phyloP scores from a whole-genome alignment of 2,113 vertebrate genomes.

The Oncorhynchus nerka region DNA sequence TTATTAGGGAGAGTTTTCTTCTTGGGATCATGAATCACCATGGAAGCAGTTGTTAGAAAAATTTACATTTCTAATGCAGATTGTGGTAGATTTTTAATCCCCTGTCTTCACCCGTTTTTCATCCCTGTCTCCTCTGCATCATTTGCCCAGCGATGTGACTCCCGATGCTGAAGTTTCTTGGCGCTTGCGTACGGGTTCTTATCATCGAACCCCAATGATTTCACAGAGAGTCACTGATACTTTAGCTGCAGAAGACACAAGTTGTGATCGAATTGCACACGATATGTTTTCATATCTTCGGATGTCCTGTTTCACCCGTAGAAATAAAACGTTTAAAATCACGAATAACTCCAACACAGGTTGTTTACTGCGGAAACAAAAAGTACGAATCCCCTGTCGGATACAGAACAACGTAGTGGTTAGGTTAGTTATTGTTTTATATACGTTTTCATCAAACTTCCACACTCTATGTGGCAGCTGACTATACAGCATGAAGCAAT shows the following conservation, averaged over 20 bases:
- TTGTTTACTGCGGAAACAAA: background rate
- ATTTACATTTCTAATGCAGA: too few relatives aligned
- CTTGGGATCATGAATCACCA: background rate
- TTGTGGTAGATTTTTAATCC: slow-evolving; percentile 4
- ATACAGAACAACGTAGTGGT: background rate
- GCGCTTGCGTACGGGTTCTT: background rate
- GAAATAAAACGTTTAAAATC: background rate
- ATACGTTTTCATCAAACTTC: background rate
- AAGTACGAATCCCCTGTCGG: background rate
- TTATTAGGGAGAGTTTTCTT: background rate
- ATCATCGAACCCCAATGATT: slow-evolving; percentile 32
- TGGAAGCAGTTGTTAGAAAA: background rate
- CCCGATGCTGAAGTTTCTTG: slow-evolving; percentile 45
- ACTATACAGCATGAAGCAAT: background rate
- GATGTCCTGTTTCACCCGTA: background rate
- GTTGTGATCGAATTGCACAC: background rate
- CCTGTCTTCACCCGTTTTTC: background rate
- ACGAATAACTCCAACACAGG: slow-evolving; percentile 43
- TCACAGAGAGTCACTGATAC: background rate
- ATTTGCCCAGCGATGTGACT: too few relatives aligned
- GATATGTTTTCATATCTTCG: background rate
- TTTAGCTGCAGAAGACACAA: background rate
- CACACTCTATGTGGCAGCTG: background rate
- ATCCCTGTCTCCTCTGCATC: too few relatives aligned
- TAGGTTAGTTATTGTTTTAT: background rate